Conservation (phyloP, 2,797 vertebrate species). For the Falco berigora region DNA sequence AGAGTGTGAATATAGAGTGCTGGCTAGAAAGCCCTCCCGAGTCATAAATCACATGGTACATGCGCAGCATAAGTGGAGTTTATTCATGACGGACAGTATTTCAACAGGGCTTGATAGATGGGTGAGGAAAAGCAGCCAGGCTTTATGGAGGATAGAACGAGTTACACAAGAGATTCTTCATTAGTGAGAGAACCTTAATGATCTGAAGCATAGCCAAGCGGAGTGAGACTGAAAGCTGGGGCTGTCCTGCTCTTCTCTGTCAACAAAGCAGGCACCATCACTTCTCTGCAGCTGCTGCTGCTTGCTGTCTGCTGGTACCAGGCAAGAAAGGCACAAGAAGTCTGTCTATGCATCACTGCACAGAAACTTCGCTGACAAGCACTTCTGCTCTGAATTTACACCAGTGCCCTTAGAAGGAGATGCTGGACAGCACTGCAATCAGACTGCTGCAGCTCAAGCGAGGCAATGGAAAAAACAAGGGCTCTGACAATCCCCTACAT, state of each 20-base stretch:
- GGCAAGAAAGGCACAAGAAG: not conserved
- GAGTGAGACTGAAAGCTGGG: not conserved
- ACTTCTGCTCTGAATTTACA: constrained; percentile 9
- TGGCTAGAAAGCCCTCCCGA: constrained; percentile 45
- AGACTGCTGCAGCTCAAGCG: not conserved
- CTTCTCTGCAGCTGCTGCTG: not conserved
- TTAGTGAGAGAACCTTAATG: constrained; percentile 39
- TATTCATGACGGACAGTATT: constrained; percentile 63
- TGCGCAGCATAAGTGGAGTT: constrained; percentile 55
- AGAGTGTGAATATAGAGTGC: constrained; percentile 43
- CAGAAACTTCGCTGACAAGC: not conserved
- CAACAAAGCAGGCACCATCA: not conserved
- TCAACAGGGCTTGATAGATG: constrained; percentile 58
- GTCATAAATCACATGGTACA: constrained; percentile 63
- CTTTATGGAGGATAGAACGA: constrained; percentile 22
- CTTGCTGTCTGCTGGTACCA: not conserved
- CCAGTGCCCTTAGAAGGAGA: not conserved
- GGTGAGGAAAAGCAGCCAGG: constrained; percentile 14
- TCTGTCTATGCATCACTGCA: not conserved
- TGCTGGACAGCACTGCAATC: not conserved
- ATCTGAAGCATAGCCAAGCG: constrained; percentile 1
- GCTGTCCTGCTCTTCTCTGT: not conserved
- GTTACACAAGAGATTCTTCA: constrained; percentile 51
- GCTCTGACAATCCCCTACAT: not conserved
- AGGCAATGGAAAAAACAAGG: not conserved